Base-by-base conservation (phyloP, 1,140 invertebrate genomes). In the Hylaeus volcanicus region DNA sequence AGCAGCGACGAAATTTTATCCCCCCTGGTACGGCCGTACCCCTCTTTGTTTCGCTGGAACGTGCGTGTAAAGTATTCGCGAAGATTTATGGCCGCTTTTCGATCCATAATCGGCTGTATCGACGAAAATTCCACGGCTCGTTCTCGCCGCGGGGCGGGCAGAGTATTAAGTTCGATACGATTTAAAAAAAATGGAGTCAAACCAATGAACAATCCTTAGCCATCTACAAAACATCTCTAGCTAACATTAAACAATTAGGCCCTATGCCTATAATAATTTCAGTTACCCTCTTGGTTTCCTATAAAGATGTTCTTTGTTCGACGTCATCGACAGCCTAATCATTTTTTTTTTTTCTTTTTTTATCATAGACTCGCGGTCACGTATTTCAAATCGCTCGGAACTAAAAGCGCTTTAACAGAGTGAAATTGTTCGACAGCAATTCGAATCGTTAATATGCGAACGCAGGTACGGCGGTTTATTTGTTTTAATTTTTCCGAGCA, bases 31-130 rank as follows among this genome's bases (percentile, higher is more conserved):
- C 45, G 45, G 8, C 45, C 45, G 45, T 6, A 3, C 3, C 26
- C 1, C 26, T 41, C 48, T 43, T 0, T n/a, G 26, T 11, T 9
- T 15, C 53, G 56, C 48, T 63, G 81, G 61, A 79, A 79, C 68
- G 72, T 66, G 79, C 77, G 78, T 81, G 85, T 88, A 82, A 86
- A 86, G 76, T 82, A 88, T 89, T 88, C 79, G 82, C 74, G 55
- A 84, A 82, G 63, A 85, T 87, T 86, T 85, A 85, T 85, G 66
- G 70, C 45, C 80, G 79, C 75, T 85, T 86, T 85, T 86, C 86
- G 79, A 85, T 86, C 72, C 71, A 71, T 79, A 86, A 86, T 88
- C 65, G 81, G 12, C n/a, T 60, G 68, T 64, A 66, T 53, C 63
- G 70, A 58, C 48, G 74, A 81, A 83, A 88, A 85, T 84, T 74